phyloP scores from a whole-genome alignment of 1,140 invertebrate species.

The Tetragnatha versicolor region DNA sequence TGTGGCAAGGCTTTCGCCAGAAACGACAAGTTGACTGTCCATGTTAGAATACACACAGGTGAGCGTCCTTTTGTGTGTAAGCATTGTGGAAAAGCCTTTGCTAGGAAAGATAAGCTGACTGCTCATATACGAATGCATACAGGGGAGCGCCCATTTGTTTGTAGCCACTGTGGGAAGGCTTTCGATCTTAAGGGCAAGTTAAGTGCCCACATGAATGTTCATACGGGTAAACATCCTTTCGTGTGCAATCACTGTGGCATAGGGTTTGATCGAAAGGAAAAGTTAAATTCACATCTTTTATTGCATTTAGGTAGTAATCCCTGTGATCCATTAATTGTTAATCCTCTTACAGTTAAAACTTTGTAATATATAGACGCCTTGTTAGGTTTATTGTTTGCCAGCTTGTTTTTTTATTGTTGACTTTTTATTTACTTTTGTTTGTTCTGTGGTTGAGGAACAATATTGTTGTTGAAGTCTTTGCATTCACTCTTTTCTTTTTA shows the following conservation, averaged over 20 bases:
- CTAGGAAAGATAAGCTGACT: conserved; percentile 74
- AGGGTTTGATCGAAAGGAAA: conserved; percentile 62
- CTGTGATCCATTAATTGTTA: conserved; percentile 49
- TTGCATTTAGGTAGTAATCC: conserved; percentile 49
- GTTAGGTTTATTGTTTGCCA: neutral
- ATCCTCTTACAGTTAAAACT: conserved; percentile 41
- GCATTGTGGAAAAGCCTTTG: conserved; percentile 68
- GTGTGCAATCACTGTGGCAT: conserved; percentile 65
- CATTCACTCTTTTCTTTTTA: conserved; percentile 40
- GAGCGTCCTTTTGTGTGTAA: conserved; percentile 50
- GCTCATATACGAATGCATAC: conserved; percentile 73
- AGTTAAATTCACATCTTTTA: conserved; percentile 65
- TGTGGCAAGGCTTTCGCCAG: conserved; percentile 71
- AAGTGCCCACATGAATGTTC: conserved; percentile 69
- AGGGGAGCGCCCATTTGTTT: conserved; percentile 41
- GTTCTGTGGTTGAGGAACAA: conserved; percentile 49
- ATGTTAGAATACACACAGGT: conserved; percentile 51
- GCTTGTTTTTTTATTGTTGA: neutral
- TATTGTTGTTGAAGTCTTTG: conserved; percentile 38
- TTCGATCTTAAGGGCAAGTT: conserved; percentile 64
- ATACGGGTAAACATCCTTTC: conserved; percentile 66
- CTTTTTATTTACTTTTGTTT: conserved; percentile 23
- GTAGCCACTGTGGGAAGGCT: conserved; percentile 44
- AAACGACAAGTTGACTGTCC: conserved; percentile 67
- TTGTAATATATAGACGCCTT: neutral